Evolutionary conservation across 2,113 vertebrate species (phyloP).

Genomic region (Centrocercus urophasianus): DNA sequence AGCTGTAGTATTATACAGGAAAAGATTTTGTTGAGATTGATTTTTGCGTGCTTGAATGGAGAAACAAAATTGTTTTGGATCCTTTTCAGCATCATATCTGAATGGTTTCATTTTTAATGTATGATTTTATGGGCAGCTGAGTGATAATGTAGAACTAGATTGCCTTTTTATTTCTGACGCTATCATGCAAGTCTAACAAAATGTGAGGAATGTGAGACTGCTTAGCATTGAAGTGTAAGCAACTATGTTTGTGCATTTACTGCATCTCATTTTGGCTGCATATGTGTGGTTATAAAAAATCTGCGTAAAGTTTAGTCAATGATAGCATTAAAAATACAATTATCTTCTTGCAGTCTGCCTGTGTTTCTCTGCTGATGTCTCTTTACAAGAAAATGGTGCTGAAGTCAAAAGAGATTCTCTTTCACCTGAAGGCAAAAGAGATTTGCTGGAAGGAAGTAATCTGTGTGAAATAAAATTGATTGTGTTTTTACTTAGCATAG

Average conservation of each 20-base stretch:
- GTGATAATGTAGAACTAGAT: background rate
- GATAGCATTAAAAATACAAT: background rate
- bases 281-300: background rate
- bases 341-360: background rate
- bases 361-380: background rate
- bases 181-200: background rate
- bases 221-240: background rate
- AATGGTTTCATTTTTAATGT: background rate
- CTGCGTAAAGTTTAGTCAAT: background rate
- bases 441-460: background rate
- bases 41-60: background rate
- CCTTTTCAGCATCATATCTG: background rate
- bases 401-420: background rate
- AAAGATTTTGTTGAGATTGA: background rate
- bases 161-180: background rate
- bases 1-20: background rate
- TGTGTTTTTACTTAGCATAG: background rate
- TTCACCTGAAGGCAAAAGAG: background rate
- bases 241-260: background rate
- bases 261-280: background rate
- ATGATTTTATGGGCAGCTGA: background rate
- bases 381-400: background rate
- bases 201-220: background rate
- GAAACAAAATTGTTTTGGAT: background rate
- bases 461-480: background rate